Evolutionary conservation across 2,797 vertebrate genomes (phyloP), one percentile per base, ranked within the genome.

Genomic region (Microctenopoma steveboyesi): DNA sequence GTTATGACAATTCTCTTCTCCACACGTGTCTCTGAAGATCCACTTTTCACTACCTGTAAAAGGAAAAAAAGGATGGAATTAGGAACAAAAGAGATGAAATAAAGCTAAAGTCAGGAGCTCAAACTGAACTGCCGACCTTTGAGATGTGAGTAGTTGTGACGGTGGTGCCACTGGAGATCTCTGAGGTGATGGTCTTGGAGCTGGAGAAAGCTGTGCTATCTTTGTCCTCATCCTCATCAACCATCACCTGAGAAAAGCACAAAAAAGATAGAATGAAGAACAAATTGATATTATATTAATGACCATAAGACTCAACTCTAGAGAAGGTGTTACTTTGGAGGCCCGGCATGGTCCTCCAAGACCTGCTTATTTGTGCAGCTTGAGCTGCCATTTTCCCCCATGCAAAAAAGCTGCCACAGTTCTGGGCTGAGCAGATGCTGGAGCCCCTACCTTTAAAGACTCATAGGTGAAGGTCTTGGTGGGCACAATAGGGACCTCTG

Each of bases 1-100:
- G 95, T 97, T 86, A 98, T 98, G 84, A 98, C 96, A 62, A 98
- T 98, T 86, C 96, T 95, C 86, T 98, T 98, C 78, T 98, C 97
- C 79, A 98, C 95, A 37, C 97, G 92, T 0, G 95, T 96, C 91
- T 98, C 97, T 11, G 96, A 95, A 65, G 96, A 94, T 40, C 97
- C 96, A 56, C 95, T 94, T 93, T 96, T 98, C 46, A 98, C 96
- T 30, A 96, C 96, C 97, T 98, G 70, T 70, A 74, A 22, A 52
- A 18, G 11, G 40, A 62, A 39, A 47, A 9, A 4, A 16, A 15
- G 33, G 25, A 13, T 8, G 1, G 6, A 46, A 9, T 11, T 18
- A 3, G n/a, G 16, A 71, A 46, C 1, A 11, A 15, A 42, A 55
- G 8, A 7, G 37, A 56, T 14, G 0, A 37, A 58, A 54, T 0